A percentile compares a stretch with the other conserved stretches of the same genome.
Evolutionary conservation across 2,888 invertebrate species (phyloP).

Genomic region (Aricia artaxerxes): DNA sequence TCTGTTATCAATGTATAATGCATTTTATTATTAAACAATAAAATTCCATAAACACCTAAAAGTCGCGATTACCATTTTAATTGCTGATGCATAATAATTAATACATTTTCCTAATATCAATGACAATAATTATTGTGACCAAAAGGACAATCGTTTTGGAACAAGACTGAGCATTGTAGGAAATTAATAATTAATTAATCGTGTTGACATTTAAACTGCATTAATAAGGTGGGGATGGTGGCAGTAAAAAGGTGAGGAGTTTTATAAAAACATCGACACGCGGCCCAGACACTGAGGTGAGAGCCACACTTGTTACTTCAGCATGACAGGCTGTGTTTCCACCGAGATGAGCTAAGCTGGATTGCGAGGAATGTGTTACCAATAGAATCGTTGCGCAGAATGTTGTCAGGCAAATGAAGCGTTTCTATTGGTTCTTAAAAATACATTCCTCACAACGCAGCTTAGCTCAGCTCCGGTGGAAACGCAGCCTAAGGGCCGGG

Average conservation of each 20-base stretch:
- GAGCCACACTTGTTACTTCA: neutral
- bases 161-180: neutral
- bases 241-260: neutral
- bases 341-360: no score
- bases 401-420: no score
- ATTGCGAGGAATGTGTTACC: no score
- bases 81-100: neutral
- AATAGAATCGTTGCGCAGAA: no score
- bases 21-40: neutral
- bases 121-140: neutral
- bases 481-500: no score
- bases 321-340: no score
- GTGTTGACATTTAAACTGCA: constrained; percentile 4
- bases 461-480: no score
- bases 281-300: neutral
- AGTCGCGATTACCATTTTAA: neutral
- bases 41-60: neutral
- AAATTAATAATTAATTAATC: neutral
- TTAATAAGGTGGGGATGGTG: neutral
- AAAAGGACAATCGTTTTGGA: neutral
- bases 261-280: constrained; percentile 18
- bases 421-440: no score
- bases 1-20: no score
- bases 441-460: no score
- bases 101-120: neutral